phyloP scores from a whole-genome alignment of 1,140 invertebrate genomes.

The Heterodera schachtii region DNA sequence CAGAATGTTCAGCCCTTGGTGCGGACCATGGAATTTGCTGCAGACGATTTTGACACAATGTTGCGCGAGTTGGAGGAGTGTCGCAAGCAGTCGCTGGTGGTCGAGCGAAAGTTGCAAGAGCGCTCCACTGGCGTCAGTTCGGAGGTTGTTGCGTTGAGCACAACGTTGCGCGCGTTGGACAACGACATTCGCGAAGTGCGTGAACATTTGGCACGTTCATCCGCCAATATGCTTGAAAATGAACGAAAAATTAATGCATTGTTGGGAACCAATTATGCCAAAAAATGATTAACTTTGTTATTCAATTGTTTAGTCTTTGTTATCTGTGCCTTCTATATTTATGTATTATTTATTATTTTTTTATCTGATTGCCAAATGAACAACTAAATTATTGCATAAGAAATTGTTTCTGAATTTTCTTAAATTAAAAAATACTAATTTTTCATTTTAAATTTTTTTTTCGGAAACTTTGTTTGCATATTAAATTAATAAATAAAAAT shows the following conservation, averaged over 20 bases:
- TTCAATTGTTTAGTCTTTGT: background rate
- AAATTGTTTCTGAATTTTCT: too few relatives aligned
- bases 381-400: too few relatives aligned
- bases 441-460: too few relatives aligned
- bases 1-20: slow-evolving; percentile 49
- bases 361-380: background rate
- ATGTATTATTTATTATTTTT: background rate
- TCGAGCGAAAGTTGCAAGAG: slow-evolving; percentile 37
- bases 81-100: slow-evolving; percentile 31
- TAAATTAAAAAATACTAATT: too few relatives aligned
- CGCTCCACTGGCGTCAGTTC: slow-evolving; percentile 5
- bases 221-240: slow-evolving; percentile 44
- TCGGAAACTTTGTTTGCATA: too few relatives aligned
- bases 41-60: slow-evolving; percentile 53
- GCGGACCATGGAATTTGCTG: slow-evolving; percentile 49
- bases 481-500: too few relatives aligned
- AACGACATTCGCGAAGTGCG: slow-evolving; percentile 47
- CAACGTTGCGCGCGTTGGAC: slow-evolving; percentile 43
- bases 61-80: slow-evolving; percentile 49
- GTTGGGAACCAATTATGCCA: background rate
- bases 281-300: background rate
- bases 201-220: slow-evolving; percentile 42
- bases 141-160: slow-evolving; percentile 18
- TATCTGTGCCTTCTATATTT: background rate
- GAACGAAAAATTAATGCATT: slow-evolving; percentile 44